Evolutionary conservation across 2,888 invertebrate genomes (phyloP).

Genomic region (Calephelis perditalis): DNA sequence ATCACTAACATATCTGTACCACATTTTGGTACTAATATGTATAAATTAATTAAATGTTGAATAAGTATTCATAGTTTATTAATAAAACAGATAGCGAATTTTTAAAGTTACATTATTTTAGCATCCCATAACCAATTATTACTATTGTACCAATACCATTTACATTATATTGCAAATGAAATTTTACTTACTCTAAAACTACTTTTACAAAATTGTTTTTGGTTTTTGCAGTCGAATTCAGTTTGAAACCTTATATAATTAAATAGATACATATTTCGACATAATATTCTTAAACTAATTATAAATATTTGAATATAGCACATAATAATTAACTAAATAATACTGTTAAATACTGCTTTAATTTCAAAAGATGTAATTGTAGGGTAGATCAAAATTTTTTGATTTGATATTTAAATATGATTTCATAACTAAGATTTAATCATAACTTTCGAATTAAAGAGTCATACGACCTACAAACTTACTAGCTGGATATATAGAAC

Average conservation of each 20-base stretch:
- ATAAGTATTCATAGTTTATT: not conserved
- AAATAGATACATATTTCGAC: conserved; percentile 3
- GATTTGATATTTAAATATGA: too few relatives aligned
- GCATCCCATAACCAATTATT: conserved; percentile 34
- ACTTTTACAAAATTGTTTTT: conserved; percentile 7
- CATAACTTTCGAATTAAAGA: too few relatives aligned
- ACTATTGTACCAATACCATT: conserved; percentile 6
- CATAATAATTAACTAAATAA: too few relatives aligned
- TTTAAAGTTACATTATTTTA: not conserved
- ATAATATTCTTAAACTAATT: not conserved
- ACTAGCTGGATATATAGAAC: too few relatives aligned
- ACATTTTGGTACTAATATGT: too few relatives aligned
- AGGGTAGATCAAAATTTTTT: too few relatives aligned
- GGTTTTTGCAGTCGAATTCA: conserved; percentile 2
- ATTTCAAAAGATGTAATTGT: too few relatives aligned
- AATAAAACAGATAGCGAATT: conserved; percentile 4
- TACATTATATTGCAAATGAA: not conserved
- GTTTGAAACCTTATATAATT: conserved; percentile 5
- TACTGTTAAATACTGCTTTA: too few relatives aligned
- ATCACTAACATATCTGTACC: too few relatives aligned
- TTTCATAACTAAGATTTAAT: too few relatives aligned
- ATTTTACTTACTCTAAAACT: conserved; percentile 7
- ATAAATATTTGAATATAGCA: conserved; percentile 16
- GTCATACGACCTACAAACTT: too few relatives aligned
- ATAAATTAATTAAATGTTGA: not conserved